phyloP scores from a whole-genome alignment of 2,113 vertebrate species.

The Elanus axillaris region DNA sequence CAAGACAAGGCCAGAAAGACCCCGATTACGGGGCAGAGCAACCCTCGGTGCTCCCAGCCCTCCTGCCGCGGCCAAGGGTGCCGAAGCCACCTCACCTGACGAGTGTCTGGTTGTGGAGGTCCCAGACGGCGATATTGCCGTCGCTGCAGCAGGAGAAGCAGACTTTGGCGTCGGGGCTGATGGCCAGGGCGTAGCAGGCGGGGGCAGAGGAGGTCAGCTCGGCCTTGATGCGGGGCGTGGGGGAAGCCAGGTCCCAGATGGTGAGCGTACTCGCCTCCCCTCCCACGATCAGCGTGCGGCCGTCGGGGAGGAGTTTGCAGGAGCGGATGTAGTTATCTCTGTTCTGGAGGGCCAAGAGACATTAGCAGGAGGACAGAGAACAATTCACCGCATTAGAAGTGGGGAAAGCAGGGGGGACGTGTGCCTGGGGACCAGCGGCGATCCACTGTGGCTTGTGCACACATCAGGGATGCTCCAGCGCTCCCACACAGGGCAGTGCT shows the following conservation, averaged over 20 bases:
- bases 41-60: not conserved
- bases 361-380: rapidly evolving
- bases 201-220: constrained; percentile 94
- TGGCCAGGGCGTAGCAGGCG: constrained; percentile 94
- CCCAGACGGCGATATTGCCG: constrained; percentile 96
- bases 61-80: too few relatives aligned
- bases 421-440: rapidly evolving
- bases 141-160: constrained; percentile 98
- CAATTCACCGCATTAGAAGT: rapidly evolving
- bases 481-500: rapidly evolving
- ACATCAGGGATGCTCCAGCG: not conserved
- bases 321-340: constrained; percentile 98
- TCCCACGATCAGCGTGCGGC: constrained; percentile 93
- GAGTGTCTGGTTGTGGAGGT: constrained; percentile 96
- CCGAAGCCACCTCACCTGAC: constrained; percentile 78
- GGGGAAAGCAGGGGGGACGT: rapidly evolving
- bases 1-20: not conserved
- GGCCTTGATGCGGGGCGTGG: constrained; percentile 94
- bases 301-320: constrained; percentile 94
- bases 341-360: constrained; percentile 75
- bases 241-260: constrained; percentile 96
- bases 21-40: rapidly evolving
- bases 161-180: constrained; percentile 97
- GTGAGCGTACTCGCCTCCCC: constrained; percentile 94
- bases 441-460: rapidly evolving